Percentiles rank a stretch among this genome's conserved stretches.
phyloP scores from a whole-genome alignment of 2,797 vertebrate species.

The Platalea minor region DNA sequence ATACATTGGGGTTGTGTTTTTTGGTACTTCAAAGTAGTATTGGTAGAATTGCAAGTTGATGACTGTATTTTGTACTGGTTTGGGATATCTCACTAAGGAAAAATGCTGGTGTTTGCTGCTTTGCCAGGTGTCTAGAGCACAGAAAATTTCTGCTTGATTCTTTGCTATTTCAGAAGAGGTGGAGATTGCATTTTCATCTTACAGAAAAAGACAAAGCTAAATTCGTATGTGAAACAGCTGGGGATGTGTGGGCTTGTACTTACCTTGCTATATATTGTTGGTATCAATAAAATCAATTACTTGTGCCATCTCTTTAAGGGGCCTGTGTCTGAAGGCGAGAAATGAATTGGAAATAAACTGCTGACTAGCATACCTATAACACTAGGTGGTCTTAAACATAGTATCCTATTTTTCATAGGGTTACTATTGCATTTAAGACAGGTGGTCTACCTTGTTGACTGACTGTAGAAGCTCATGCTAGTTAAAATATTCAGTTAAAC shows the following conservation, averaged over 20 bases:
- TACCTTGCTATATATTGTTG: background rate
- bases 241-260: background rate
- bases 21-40: background rate
- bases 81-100: background rate
- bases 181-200: background rate
- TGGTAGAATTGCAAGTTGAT: background rate
- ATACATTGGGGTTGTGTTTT: background rate
- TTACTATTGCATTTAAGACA: background rate
- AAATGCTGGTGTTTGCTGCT: background rate
- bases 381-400: background rate
- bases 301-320: background rate
- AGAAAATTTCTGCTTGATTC: background rate
- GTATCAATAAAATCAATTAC: slow-evolving; percentile 13
- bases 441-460: background rate
- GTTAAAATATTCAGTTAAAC: background rate
- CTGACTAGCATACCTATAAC: background rate
- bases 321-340: background rate
- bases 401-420: background rate
- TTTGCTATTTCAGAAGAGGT: background rate
- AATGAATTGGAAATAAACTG: background rate
- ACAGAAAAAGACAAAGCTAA: background rate
- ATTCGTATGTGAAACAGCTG: background rate
- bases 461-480: background rate
- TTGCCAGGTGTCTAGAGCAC: background rate
- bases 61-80: background rate